Percentiles rank a stretch among this genome's conserved stretches.
These are phyloP conservation scores for Sinopyrophorus schimmeli DNA, from an alignment of 2,888 invertebrate species.

Conservation along the genomic window DNA sequence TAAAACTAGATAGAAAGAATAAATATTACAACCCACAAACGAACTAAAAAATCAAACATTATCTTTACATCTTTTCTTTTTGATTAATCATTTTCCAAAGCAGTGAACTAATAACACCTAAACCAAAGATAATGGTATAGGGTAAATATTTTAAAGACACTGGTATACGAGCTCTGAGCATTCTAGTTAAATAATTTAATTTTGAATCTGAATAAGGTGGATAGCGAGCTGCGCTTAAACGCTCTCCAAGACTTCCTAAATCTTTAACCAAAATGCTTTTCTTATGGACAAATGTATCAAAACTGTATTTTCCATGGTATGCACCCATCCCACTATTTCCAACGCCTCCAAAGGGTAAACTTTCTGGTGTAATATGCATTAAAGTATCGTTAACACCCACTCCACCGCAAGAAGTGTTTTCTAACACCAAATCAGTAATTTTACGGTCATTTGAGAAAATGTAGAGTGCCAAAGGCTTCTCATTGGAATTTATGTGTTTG, in stretches of 20 bases:
- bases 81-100: no score
- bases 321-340: constrained; percentile 91
- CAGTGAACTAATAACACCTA: no score
- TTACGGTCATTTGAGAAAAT: constrained; percentile 71
- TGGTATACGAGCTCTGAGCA: constrained; percentile 67
- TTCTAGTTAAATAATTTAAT: constrained; percentile 56
- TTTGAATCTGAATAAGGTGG: constrained; percentile 82
- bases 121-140: constrained; percentile 66
- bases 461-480: constrained; percentile 89
- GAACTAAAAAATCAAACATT: no score
- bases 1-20: no score
- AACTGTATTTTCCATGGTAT: constrained; percentile 90
- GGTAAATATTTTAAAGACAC: constrained; percentile 65
- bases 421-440: constrained; percentile 64
- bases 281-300: constrained; percentile 92
- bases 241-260: constrained; percentile 70
- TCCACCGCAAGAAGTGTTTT: constrained; percentile 78
- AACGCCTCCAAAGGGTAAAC: constrained; percentile 95
- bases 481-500: constrained; percentile 82
- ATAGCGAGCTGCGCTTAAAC: constrained; percentile 70
- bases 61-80: no score
- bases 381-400: constrained; percentile 84
- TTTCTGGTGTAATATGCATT: constrained; percentile 82
- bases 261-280: constrained; percentile 78
- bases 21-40: no score